A percentile compares a stretch with the other conserved stretches of the same genome.
These are phyloP conservation scores for Heterodera filipjevi DNA, from an alignment of 2,888 invertebrate genomes.

Conservation along the genomic window DNA sequence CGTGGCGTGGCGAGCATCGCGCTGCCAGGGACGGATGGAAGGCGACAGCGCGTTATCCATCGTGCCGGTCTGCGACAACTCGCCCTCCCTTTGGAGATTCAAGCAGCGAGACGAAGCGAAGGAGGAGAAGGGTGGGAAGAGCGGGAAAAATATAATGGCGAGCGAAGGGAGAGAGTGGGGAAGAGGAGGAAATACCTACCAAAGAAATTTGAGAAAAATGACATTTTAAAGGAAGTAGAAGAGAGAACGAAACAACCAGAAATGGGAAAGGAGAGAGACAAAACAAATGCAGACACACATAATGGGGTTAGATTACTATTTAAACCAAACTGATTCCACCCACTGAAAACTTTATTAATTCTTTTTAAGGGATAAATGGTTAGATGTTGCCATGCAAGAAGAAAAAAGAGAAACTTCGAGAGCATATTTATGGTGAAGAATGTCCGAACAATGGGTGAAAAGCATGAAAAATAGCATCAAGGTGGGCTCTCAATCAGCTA, in stretches of 20 bases:
- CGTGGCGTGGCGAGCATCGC: slow-evolving; percentile 10
- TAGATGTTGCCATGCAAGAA: too few relatives aligned
- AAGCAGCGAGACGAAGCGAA: slow-evolving; percentile 2
- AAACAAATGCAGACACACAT: too few relatives aligned
- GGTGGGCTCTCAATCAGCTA: too few relatives aligned
- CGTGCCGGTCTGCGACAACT: background rate
- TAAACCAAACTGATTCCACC: too few relatives aligned
- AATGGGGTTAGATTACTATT: too few relatives aligned
- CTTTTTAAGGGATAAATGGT: too few relatives aligned
- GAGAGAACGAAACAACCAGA: background rate
- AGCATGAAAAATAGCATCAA: too few relatives aligned
- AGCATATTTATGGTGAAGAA: too few relatives aligned
- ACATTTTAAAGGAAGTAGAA: background rate
- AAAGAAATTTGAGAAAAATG: background rate
- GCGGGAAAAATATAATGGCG: background rate
- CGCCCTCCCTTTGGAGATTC: background rate
- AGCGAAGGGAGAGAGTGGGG: background rate
- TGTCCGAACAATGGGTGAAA: too few relatives aligned
- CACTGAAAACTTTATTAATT: too few relatives aligned
- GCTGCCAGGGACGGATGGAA: background rate
- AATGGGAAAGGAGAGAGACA: too few relatives aligned
- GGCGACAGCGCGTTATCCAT: background rate
- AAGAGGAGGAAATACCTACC: background rate
- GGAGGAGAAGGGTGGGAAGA: background rate
- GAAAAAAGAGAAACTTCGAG: too few relatives aligned